Evolutionary conservation across 1,140 invertebrate species (phyloP).

Genomic region (Drosophila mojavensis): DNA sequence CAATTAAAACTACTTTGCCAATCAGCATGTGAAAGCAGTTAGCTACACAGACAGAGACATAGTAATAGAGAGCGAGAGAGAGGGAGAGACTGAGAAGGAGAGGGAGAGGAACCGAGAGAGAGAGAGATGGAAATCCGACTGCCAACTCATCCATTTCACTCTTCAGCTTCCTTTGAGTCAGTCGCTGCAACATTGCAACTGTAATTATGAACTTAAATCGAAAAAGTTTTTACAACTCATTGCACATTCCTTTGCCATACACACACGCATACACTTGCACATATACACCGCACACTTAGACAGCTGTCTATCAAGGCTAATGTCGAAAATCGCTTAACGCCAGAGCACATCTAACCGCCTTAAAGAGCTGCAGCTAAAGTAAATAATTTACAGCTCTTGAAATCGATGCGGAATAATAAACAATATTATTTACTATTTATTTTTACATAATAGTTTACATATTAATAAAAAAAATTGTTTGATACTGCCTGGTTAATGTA

Average conservation of each 20-base stretch:
- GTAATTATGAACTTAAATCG: conserved; percentile 82
- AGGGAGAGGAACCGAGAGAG: neutral
- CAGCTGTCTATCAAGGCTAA: conserved; percentile 62
- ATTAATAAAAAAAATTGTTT: no score
- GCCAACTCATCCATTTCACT: neutral
- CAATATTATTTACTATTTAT: no score
- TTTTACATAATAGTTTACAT: no score
- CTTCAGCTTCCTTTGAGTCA: conserved; percentile 15
- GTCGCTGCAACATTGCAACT: conserved; percentile 59
- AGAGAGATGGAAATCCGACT: neutral
- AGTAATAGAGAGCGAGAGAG: neutral
- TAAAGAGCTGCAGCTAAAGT: conserved; percentile 7
- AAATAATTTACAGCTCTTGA: conserved; percentile 9
- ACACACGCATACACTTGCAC: neutral
- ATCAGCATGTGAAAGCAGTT: conserved; percentile 62
- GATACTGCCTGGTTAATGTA: no score
- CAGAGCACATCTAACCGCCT: neutral
- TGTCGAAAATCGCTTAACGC: conserved; percentile 41
- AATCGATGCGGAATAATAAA: neutral
- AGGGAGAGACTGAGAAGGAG: no score
- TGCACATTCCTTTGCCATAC: conserved; percentile 59
- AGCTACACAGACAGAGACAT: neutral
- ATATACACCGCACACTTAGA: conserved; percentile 27
- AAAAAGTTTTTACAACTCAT: conserved; percentile 77
- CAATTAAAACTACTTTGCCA: conserved; percentile 78